A percentile compares a stretch with the other conserved stretches of the same genome.
Conservation (phyloP, 2,113 vertebrate species). For the Spheniscus mendiculus region DNA sequence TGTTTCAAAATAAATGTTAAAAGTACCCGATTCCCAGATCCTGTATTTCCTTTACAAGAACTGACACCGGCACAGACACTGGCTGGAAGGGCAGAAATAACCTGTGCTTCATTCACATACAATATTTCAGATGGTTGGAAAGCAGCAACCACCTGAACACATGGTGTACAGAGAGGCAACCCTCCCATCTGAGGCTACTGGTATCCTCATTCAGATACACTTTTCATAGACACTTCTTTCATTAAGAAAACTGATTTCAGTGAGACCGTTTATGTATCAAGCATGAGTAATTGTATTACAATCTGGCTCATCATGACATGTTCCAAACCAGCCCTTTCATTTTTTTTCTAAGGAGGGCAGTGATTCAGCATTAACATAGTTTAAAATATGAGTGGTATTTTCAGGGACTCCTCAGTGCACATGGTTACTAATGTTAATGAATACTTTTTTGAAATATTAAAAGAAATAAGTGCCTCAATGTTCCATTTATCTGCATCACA, state of each 20-base stretch:
- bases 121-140: neutral
- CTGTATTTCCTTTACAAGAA: neutral
- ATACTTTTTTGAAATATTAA: neutral
- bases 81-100: neutral
- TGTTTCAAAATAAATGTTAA: neutral
- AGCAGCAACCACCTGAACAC: neutral
- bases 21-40: neutral
- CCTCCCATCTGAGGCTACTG: accelerated
- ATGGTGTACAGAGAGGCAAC: neutral
- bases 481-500: neutral
- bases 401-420: neutral
- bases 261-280: neutral
- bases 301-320: neutral
- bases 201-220: neutral
- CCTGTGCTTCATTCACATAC: neutral
- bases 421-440: neutral
- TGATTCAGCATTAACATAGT: constrained; percentile 32
- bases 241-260: neutral
- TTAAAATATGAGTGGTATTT: neutral
- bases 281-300: constrained; percentile 38
- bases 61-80: neutral
- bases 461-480: neutral
- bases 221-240: neutral
- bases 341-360: neutral
- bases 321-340: constrained; percentile 9